phyloP scores from a whole-genome alignment of 2,888 invertebrate species.

The Furcula furcula region DNA sequence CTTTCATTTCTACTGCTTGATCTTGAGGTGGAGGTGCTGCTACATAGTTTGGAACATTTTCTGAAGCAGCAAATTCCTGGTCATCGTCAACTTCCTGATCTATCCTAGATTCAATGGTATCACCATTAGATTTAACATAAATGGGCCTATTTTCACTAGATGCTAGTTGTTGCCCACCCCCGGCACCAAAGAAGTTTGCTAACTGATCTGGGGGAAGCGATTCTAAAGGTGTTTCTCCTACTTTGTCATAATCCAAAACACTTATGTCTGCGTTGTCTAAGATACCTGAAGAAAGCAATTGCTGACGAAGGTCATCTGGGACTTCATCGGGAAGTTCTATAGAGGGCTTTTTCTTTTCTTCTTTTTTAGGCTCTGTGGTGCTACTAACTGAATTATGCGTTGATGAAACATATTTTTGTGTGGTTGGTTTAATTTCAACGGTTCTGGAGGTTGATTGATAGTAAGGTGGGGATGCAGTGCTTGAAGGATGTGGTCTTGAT shows the following conservation, averaged over 20 bases:
- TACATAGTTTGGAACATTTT: conserved; percentile 67
- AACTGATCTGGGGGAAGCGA: conserved; percentile 92
- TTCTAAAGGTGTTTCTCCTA: conserved; percentile 91
- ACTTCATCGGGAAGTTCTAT: conserved; percentile 91
- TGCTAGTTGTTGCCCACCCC: conserved; percentile 87
- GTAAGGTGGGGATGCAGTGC: conserved; percentile 56
- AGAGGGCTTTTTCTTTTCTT: conserved; percentile 79
- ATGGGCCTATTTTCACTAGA: conserved; percentile 86
- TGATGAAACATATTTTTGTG: conserved; percentile 74
- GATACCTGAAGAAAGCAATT: conserved; percentile 91
- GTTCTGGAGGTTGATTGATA: conserved; percentile 70
- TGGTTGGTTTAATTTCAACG: conserved; percentile 73
- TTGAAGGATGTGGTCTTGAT: conserved; percentile 56
- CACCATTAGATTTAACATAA: conserved; percentile 84
- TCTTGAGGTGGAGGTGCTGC: conserved; percentile 48
- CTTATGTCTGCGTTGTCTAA: conserved; percentile 94
- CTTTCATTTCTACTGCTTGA: conserved; percentile 90
- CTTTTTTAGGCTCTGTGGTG: conserved; percentile 65
- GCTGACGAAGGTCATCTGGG: conserved; percentile 92
- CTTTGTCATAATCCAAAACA: conserved; percentile 92
- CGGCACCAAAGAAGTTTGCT: conserved; percentile 93
- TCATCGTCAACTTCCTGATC: conserved; percentile 74
- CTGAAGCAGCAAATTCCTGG: conserved; percentile 81
- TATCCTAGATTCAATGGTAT: conserved; percentile 74
- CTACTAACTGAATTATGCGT: conserved; percentile 68